These are phyloP conservation scores for Sthenelais limicola DNA, from an alignment of 2,888 invertebrate genomes.

Conservation along the genomic window DNA sequence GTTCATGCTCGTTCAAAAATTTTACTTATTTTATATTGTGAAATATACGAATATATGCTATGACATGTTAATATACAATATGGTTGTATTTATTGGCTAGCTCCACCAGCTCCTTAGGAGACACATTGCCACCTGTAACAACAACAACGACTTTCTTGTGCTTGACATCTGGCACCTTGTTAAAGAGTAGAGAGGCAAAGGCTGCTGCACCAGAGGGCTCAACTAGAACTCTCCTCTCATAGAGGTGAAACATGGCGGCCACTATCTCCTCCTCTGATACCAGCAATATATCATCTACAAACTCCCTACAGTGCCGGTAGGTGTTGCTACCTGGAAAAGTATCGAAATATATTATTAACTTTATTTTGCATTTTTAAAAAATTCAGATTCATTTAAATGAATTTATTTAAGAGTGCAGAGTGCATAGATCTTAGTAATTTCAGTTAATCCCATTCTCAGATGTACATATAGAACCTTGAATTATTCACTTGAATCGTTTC, in stretches of 20 bases:
- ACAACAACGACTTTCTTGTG: constrained; percentile 66
- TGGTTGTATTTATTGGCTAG: constrained; percentile 10
- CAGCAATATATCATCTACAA: constrained; percentile 65
- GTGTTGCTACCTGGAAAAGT: constrained; percentile 58
- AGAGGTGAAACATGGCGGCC: constrained; percentile 58
- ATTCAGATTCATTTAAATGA: neutral
- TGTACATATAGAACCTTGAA: too few relatives aligned
- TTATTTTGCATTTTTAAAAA: neutral
- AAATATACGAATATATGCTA: too few relatives aligned
- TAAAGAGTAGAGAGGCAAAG: constrained; percentile 61
- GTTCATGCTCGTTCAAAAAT: too few relatives aligned
- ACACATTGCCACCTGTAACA: constrained; percentile 67
- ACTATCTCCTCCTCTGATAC: constrained; percentile 67
- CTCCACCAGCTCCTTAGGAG: constrained; percentile 55
- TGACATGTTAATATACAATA: too few relatives aligned
- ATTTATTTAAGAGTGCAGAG: neutral
- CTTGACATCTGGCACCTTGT: constrained; percentile 60
- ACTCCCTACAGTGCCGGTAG: constrained; percentile 60
- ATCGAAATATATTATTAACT: neutral
- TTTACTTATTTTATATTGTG: too few relatives aligned
- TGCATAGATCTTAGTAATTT: too few relatives aligned
- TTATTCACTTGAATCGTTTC: too few relatives aligned
- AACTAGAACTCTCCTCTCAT: constrained; percentile 62
- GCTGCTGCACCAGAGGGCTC: constrained; percentile 69
- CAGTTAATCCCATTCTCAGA: too few relatives aligned